Evolutionary conservation across 2,797 vertebrate species (phyloP), one percentile per base, ranked within the genome.

Genomic region (Erethizon dorsatum): DNA sequence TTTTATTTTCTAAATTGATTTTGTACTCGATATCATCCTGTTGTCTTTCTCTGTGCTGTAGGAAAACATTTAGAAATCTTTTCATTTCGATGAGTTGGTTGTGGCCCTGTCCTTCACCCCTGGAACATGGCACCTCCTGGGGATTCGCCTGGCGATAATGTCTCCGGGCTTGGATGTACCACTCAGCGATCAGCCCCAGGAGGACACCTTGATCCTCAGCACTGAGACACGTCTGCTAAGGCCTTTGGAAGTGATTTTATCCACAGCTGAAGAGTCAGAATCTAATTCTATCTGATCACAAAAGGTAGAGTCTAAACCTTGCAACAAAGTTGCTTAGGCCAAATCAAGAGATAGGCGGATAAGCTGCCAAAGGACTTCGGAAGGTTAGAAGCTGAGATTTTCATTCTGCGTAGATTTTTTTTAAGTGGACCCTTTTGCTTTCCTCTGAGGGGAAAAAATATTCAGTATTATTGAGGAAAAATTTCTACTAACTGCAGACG

Each of bases 221-320:
- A 24, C 57, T n/a, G 61, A 63, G 33, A 57, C 56, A 75, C 31
- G 33, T 83, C 75, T 90, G 24, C 83, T 75, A 87, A 78, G 59
- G 33, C 33, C 59, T 95, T 89, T 89, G 67, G 31, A 84, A 88
- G 18, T 57, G 37, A 94, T 92, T 47, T 92, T 93, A 94, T 71
- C 41, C 52, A 28, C 14, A n/a, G 17, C 4, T 73, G 28, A 88
- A 88, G 87, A 91, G 57, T 54, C 86, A 77, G 57, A 78, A 93
- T 90, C 87, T 83, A 86, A 83, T 75, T 85, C 91, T 50, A 3
- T 83, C 18, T 93, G 41, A 80, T 83, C 61, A 45, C 54, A 69
- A 90, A 88, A 88, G 41, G 52, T 83, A 26, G 0, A 22, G 41
- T 37, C 78, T 95, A 79, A 33, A 59, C 31, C 75, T 90, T 88